Conservation (phyloP, 2,888 invertebrate species). For the Dolichomitus sp. region DNA sequence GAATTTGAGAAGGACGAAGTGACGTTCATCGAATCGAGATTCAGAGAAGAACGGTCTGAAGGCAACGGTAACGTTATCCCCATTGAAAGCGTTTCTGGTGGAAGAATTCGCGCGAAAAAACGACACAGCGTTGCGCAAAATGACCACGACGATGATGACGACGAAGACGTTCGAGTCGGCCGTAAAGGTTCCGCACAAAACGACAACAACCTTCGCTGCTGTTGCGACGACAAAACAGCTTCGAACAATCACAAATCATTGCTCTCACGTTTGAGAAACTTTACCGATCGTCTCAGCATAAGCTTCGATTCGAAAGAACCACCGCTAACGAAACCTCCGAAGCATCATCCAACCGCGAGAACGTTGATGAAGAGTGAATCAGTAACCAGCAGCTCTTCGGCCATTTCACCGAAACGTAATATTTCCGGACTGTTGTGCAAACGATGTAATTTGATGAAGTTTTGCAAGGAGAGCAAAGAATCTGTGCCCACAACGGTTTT, state of each 20-base stretch:
- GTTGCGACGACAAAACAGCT: conserved; percentile 81
- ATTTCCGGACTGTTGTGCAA: conserved; percentile 76
- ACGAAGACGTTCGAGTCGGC: conserved; percentile 41
- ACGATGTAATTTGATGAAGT: conserved; percentile 79
- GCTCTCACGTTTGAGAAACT: conserved; percentile 87
- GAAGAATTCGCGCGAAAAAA: conserved; percentile 56
- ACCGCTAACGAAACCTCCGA: conserved; percentile 72
- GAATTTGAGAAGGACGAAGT: conserved; percentile 79
- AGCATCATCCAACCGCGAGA: conserved; percentile 74
- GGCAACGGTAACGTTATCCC: conserved; percentile 77
- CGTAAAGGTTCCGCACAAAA: conserved; percentile 62
- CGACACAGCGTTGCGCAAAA: conserved; percentile 66
- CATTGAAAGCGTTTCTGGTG: conserved; percentile 15
- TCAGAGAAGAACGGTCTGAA: conserved; percentile 59
- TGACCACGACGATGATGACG: conserved; percentile 37
- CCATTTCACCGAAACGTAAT: conserved; percentile 67
- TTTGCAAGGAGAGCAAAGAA: conserved; percentile 72
- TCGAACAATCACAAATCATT: conserved; percentile 86
- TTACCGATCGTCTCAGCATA: conserved; percentile 87
- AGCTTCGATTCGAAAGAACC: conserved; percentile 86
- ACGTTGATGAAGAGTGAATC: conserved; percentile 80
- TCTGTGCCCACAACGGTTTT: conserved; percentile 66
- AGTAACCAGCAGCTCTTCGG: conserved; percentile 65
- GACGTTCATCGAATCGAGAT: conserved; percentile 54
- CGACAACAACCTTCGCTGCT: conserved; percentile 73